Evolutionary conservation across 2,113 vertebrate species (phyloP).

Genomic region (Aramus guarauna): DNA sequence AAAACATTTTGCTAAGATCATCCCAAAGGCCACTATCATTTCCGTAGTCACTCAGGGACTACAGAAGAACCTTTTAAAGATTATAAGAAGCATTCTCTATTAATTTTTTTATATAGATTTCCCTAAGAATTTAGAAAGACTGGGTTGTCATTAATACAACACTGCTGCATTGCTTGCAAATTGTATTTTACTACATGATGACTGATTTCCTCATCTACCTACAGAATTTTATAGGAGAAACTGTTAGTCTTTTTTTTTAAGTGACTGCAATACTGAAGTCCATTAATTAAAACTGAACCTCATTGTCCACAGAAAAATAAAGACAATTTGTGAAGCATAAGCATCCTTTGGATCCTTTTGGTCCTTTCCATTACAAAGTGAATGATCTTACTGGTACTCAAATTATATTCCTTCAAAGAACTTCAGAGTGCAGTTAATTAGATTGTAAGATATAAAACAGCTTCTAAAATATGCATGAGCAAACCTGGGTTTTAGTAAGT

Average conservation of each 20-base stretch:
- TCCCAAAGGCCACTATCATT: background rate
- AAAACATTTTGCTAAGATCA: constrained; percentile 6
- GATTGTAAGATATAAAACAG: background rate
- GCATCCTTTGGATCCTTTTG: background rate
- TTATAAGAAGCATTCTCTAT: background rate
- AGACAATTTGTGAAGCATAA: background rate
- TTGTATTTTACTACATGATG: background rate
- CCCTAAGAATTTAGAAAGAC: background rate
- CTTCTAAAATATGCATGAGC: background rate
- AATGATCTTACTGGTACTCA: background rate
- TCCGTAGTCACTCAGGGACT: background rate
- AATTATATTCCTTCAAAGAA: background rate
- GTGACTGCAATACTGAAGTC: background rate
- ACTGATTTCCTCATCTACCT: background rate
- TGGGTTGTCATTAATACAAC: constrained; percentile 8
- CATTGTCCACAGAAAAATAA: background rate
- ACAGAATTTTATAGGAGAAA: background rate
- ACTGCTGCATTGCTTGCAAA: background rate
- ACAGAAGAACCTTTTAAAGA: constrained; percentile 38
- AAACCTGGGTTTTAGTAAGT: background rate
- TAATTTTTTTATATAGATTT: background rate
- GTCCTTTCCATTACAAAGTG: background rate
- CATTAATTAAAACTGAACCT: background rate
- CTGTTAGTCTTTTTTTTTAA: background rate
- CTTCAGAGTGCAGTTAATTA: background rate